A percentile compares a stretch with the other conserved stretches of the same genome.
These are phyloP conservation scores for Dipodomys ordii DNA, from an alignment of 2,113 vertebrate species.

Conservation along the genomic window DNA sequence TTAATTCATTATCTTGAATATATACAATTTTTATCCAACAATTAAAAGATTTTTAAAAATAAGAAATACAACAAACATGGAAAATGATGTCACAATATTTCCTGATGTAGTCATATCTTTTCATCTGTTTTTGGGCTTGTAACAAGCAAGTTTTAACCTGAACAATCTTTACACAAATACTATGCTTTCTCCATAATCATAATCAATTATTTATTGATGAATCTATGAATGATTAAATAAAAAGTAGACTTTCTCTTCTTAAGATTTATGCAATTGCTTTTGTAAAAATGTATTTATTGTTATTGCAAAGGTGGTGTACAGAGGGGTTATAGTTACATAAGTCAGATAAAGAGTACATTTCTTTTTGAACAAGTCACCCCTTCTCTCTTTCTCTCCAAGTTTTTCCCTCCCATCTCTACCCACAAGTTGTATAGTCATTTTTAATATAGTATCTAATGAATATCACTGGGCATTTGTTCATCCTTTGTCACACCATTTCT, in stretches of 20 bases:
- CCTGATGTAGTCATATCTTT: not conserved
- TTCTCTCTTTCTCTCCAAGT: too few relatives aligned
- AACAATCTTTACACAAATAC: not conserved
- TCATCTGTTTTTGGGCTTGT: not conserved
- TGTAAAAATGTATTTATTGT: too few relatives aligned
- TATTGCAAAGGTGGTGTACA: too few relatives aligned
- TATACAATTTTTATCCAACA: not conserved
- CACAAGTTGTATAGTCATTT: too few relatives aligned
- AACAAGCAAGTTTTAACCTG: not conserved
- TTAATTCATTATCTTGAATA: not conserved
- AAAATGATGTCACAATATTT: not conserved
- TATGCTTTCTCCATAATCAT: not conserved
- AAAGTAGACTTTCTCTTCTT: not conserved
- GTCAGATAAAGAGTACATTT: too few relatives aligned
- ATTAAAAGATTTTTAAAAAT: not conserved
- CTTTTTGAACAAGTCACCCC: too few relatives aligned
- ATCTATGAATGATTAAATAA: not conserved
- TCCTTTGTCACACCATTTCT: too few relatives aligned
- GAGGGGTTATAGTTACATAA: too few relatives aligned
- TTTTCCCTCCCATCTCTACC: too few relatives aligned
- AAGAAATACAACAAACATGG: not conserved
- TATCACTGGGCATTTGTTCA: too few relatives aligned
- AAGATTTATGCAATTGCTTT: not conserved
- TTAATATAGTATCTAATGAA: too few relatives aligned
- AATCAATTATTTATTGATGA: not conserved